Conservation (phyloP, 2,113 vertebrate genomes). For the Scalopus aquaticus region DNA sequence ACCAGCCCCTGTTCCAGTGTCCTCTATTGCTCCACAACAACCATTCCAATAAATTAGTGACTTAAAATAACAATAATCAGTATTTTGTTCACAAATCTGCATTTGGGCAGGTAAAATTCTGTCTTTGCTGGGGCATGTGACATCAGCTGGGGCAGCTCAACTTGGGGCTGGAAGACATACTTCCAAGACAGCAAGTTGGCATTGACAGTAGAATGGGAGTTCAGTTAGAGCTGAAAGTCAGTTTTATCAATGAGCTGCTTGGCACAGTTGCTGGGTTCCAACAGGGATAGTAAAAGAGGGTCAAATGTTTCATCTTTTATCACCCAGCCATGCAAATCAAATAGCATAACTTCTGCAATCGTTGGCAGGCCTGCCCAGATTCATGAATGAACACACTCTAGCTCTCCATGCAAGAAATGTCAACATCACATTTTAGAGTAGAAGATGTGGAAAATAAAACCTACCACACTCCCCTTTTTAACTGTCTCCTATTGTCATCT, state of each 20-base stretch:
- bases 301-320: background rate
- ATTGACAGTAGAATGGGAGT: background rate
- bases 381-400: background rate
- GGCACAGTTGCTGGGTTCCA: background rate
- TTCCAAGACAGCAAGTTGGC: background rate
- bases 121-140: background rate
- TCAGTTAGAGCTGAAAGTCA: background rate
- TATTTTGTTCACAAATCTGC: constrained; percentile 9
- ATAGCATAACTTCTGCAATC: background rate
- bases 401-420: background rate
- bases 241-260: background rate
- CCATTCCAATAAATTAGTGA: background rate
- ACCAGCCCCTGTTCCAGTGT: background rate
- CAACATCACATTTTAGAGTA: background rate
- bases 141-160: background rate
- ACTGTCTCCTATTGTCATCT: background rate
- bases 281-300: background rate
- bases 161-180: background rate
- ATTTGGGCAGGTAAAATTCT: background rate
- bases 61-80: background rate
- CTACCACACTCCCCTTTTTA: background rate
- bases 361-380: background rate
- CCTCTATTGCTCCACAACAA: background rate
- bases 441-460: background rate
- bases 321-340: background rate